Percentiles rank a stretch among this genome's conserved stretches.
phyloP scores from a whole-genome alignment of 2,888 invertebrate species.

The Deroplatys truncata region DNA sequence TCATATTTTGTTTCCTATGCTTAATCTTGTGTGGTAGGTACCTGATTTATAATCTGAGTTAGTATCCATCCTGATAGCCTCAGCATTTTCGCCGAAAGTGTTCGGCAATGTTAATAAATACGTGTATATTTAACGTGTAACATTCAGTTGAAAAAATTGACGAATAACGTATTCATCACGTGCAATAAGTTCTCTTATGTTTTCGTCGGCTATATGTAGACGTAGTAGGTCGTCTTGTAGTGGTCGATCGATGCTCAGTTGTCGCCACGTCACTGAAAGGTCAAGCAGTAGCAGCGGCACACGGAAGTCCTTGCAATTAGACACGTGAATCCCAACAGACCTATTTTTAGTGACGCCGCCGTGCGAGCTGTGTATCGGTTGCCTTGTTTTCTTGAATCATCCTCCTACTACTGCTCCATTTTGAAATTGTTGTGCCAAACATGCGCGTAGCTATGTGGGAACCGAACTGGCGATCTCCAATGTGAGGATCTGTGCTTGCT shows the following conservation, averaged over 20 bases:
- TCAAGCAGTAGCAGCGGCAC: not conserved
- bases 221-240: not conserved
- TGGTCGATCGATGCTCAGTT: conserved; percentile 2
- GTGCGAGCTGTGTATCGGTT: not conserved
- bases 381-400: not conserved
- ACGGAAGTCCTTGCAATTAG: not conserved
- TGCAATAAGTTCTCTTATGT: not conserved
- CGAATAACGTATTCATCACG: not conserved
- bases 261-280: conserved; percentile 11
- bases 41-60: too few relatives aligned
- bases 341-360: not conserved
- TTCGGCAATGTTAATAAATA: too few relatives aligned
- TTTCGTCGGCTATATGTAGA: not conserved
- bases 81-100: too few relatives aligned
- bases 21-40: too few relatives aligned
- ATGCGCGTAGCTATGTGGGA: not conserved
- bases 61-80: too few relatives aligned
- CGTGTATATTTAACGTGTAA: too few relatives aligned
- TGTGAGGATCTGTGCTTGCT: not conserved
- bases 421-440: not conserved
- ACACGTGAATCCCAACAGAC: not conserved
- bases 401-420: not conserved
- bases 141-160: too few relatives aligned
- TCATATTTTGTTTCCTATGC: too few relatives aligned
- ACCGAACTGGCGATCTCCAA: not conserved